phyloP scores from a whole-genome alignment of 1,140 invertebrate species.

The Octopus sinensis region DNA sequence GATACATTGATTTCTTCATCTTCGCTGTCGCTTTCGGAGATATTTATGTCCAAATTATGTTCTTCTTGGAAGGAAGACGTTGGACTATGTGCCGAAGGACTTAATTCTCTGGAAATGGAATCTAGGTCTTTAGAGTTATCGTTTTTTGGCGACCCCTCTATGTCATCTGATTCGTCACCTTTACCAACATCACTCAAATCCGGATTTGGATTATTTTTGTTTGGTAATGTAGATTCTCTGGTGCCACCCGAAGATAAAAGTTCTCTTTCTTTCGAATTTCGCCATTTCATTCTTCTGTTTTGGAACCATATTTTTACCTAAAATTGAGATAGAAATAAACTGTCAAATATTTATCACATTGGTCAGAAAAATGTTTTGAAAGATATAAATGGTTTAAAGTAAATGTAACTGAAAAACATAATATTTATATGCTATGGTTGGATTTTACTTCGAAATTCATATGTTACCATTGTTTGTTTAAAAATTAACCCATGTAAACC shows the following conservation, averaged over 20 bases:
- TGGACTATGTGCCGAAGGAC: conserved; percentile 12
- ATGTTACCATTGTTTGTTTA: too few species aligned
- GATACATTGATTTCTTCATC: conserved; percentile 50
- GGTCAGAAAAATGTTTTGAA: too few species aligned
- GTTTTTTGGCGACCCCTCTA: conserved; percentile 19
- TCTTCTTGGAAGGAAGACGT: conserved; percentile 18
- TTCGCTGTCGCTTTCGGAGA: conserved; percentile 37
- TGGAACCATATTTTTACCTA: conserved; percentile 60
- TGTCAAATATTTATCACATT: too few species aligned
- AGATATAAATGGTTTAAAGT: too few species aligned
- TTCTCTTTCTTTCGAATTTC: conserved; percentile 95
- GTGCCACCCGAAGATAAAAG: conserved; percentile 85
- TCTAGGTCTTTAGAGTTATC: conserved; percentile 19
- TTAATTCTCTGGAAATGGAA: conserved; percentile 12
- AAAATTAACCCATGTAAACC: too few species aligned
- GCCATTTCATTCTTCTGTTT: conserved; percentile 61
- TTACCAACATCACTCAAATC: conserved; percentile 82
- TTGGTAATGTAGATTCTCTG: conserved; percentile 89
- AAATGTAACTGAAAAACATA: too few species aligned
- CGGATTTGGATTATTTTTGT: conserved; percentile 94
- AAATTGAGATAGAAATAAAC: conserved; percentile 23
- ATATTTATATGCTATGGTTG: too few species aligned
- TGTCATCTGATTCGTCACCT: conserved; percentile 23
- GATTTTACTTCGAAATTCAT: too few species aligned
- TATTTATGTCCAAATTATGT: conserved; percentile 16